phyloP scores from a whole-genome alignment of 2,888 invertebrate genomes.

The Drosophila flavopinicola region DNA sequence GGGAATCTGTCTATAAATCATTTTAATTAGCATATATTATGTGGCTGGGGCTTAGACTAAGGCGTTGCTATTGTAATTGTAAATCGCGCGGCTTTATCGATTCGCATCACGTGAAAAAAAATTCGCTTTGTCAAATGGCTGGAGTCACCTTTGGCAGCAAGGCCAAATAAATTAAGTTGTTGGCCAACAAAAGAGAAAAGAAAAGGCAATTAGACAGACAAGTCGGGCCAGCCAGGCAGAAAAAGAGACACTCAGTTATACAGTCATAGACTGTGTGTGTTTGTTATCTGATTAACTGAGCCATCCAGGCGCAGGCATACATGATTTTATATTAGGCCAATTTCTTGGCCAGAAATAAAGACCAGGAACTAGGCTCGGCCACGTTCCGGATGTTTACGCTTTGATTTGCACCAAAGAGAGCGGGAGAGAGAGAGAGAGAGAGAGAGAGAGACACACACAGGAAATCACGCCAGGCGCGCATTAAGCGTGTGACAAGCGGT shows the following conservation, averaged over 20 bases:
- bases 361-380: slow-evolving; percentile 69
- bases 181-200: slow-evolving; percentile 48
- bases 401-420: slow-evolving; percentile 52
- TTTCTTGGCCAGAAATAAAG: slow-evolving; percentile 46
- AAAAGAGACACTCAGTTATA: no score
- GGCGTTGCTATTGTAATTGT: slow-evolving; percentile 30
- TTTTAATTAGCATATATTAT: slow-evolving; percentile 65
- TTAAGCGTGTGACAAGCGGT: slow-evolving; percentile 63
- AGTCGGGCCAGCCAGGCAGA: neutral
- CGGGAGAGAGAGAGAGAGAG: slow-evolving; percentile 1
- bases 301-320: slow-evolving; percentile 61
- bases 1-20: slow-evolving; percentile 60
- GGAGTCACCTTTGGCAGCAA: slow-evolving; percentile 35
- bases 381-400: slow-evolving; percentile 69
- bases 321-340: slow-evolving; percentile 70
- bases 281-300: slow-evolving; percentile 72
- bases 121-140: slow-evolving; percentile 56
- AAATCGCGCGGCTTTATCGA: slow-evolving; percentile 50
- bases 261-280: slow-evolving; percentile 12
- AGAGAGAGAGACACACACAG: slow-evolving; percentile 6
- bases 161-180: slow-evolving; percentile 70
- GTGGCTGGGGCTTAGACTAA: neutral
- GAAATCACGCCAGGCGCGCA: slow-evolving; percentile 75
- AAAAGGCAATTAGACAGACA: slow-evolving; percentile 32
- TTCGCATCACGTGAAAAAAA: slow-evolving; percentile 44